Conservation (phyloP, 2,888 invertebrate genomes). For the Eudemis profundana region DNA sequence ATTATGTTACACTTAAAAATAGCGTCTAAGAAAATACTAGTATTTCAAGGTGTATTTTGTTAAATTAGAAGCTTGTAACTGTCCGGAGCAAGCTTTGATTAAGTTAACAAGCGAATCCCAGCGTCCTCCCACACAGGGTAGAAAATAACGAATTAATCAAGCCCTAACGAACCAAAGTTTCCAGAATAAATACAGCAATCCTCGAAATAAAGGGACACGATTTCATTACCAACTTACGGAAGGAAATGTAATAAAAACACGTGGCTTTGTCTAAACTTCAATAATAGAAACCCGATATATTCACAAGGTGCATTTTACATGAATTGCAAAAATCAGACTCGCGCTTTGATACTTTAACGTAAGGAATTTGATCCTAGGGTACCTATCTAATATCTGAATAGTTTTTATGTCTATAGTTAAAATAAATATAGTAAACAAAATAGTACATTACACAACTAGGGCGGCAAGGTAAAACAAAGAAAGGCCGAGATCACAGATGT, state of each 20-base stretch:
- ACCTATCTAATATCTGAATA: too few species aligned
- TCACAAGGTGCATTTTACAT: too few species aligned
- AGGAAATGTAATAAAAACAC: background rate
- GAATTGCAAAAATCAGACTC: too few species aligned
- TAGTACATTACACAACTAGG: too few species aligned
- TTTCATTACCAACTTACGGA: background rate
- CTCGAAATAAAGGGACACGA: background rate
- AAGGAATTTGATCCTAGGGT: too few species aligned
- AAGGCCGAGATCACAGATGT: too few species aligned
- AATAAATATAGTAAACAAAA: too few species aligned
- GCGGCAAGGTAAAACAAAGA: too few species aligned
- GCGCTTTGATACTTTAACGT: too few species aligned
- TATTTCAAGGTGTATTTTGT: background rate
- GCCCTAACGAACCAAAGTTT: slow-evolving; percentile 5
- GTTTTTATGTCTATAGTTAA: too few species aligned
- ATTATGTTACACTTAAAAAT: background rate
- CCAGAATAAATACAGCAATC: background rate
- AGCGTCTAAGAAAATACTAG: too few species aligned
- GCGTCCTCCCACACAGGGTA: background rate
- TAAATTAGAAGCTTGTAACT: background rate
- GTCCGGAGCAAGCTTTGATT: background rate
- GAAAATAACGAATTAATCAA: slow-evolving; percentile 10
- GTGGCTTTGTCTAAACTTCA: background rate
- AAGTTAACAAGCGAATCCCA: slow-evolving; percentile 10
- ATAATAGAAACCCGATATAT: too few species aligned